Base-by-base conservation (phyloP, 2,797 vertebrate species). In the Psittacula derbiana region DNA sequence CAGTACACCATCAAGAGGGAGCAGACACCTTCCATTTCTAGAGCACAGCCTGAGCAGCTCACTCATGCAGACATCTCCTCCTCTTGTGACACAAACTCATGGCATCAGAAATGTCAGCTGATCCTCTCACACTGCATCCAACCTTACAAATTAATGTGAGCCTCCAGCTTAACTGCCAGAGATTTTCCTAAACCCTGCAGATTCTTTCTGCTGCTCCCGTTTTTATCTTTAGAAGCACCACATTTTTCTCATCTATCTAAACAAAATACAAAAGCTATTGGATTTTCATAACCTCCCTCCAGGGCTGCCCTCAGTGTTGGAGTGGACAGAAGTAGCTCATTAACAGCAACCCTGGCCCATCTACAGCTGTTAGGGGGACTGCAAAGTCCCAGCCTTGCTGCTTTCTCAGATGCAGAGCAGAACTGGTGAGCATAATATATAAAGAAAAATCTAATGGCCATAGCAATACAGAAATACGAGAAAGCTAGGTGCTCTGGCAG, bases 21-120 rank as follows among this genome's bases (percentile, higher is more conserved):
- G 5, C 38, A 69, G 53, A 33, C 16, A 4, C 14, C 67, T 94
- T 31, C 81, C 41, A 31, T 60, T 60, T 52, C 17, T 0, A 50
- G 53, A 65, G 33, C 41, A 38, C 17, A 76, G n/a, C 14, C 60
- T 0, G 0, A 82, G 80, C 27, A 87, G 70, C 21, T 76, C 19
- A 1, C 28, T 84, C 21, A 49, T 2, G 6, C 2, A 57, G 69
- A 17, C 1, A 1, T 21, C 11, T 5, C 33, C n/a, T 85, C 23
- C 25, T 58, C 61, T 58, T 0, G 0, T 36, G 60, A 60, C 67
- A 76, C 36, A 67, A 76, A 43, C 31, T 70, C 14, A 7, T 5
- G 23, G 38, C 58, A 73, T 70, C 40, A 93, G 71, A 92, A 88
- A 40, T 36, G 36, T 19, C 53, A 69, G 8, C 10, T 21, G 49